A percentile compares a stretch with the other conserved stretches of the same genome.
Evolutionary conservation across 2,797 vertebrate genomes (phyloP).

Genomic region (Enteromius treurensis): DNA sequence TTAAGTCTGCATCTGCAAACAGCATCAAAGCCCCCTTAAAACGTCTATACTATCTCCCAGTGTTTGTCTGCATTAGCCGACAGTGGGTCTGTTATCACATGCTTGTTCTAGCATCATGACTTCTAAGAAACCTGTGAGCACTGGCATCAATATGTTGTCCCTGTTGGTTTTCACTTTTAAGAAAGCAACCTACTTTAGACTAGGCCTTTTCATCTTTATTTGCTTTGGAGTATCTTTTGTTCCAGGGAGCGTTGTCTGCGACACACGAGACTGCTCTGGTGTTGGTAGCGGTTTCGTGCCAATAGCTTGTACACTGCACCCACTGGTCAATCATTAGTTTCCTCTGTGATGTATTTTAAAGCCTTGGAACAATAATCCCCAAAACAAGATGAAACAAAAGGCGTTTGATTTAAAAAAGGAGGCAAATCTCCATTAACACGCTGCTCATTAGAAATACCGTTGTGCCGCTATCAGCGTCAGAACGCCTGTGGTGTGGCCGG

Average conservation of each 20-base stretch:
- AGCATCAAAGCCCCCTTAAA: not conserved
- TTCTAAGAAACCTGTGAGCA: not conserved
- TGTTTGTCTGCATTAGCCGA: not conserved
- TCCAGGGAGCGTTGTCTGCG: not conserved
- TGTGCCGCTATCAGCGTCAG: constrained; percentile 60
- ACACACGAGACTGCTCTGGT: not conserved
- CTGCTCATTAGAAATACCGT: constrained; percentile 64
- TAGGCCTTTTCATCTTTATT: constrained; percentile 1
- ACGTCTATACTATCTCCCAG: not conserved
- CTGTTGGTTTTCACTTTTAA: constrained; percentile 18
- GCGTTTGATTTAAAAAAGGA: constrained; percentile 49
- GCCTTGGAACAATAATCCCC: constrained; percentile 33
- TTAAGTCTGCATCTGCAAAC: not conserved
- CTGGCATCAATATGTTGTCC: not conserved
- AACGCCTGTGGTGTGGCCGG: constrained; percentile 71
- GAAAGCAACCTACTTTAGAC: constrained; percentile 23
- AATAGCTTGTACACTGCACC: constrained; percentile 29
- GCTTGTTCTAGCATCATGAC: not conserved
- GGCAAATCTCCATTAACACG: constrained; percentile 65
- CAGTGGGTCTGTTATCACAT: not conserved
- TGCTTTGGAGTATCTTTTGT: constrained; percentile 8
- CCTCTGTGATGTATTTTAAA: constrained; percentile 30
- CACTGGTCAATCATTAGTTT: constrained; percentile 48
- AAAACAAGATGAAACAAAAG: constrained; percentile 47
- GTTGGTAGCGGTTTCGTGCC: not conserved